phyloP scores from a whole-genome alignment of 2,797 vertebrate genomes.

The Eulemur rubriventer region DNA sequence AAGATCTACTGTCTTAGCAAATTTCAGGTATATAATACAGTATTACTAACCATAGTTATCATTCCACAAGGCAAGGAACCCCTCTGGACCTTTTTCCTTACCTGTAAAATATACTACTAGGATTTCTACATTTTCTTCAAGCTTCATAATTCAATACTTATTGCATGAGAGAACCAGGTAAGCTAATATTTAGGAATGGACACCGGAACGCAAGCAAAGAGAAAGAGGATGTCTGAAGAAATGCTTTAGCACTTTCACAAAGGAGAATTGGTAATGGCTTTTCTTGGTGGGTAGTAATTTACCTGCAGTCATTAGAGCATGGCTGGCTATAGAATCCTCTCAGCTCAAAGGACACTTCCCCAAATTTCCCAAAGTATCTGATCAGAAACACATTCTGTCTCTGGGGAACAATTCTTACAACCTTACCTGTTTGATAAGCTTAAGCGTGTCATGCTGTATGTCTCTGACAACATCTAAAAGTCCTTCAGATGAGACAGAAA shows the following conservation, averaged over 20 bases:
- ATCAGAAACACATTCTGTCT: background rate
- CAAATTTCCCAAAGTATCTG: background rate
- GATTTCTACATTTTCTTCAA: background rate
- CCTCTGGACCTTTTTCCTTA: background rate
- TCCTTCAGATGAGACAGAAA: background rate
- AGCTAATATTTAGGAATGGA: background rate
- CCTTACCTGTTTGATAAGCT: background rate
- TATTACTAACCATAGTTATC: background rate
- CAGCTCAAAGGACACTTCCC: background rate
- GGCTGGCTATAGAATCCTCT: background rate
- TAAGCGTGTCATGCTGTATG: background rate
- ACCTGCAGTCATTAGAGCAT: background rate
- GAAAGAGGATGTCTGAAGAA: background rate
- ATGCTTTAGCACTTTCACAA: background rate
- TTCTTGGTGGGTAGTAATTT: background rate
- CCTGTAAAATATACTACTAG: background rate
- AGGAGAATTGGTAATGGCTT: background rate
- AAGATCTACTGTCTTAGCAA: background rate
- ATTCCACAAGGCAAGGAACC: background rate
- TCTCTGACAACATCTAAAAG: slow-evolving; percentile 17
- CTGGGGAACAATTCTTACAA: background rate
- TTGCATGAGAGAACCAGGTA: background rate
- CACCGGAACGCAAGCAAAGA: background rate
- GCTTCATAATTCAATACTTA: background rate
- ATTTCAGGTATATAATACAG: background rate